Evolutionary conservation across 1,140 invertebrate species (phyloP), one percentile per base, ranked within the genome.

Genomic region (Andricus grossulariae): DNA sequence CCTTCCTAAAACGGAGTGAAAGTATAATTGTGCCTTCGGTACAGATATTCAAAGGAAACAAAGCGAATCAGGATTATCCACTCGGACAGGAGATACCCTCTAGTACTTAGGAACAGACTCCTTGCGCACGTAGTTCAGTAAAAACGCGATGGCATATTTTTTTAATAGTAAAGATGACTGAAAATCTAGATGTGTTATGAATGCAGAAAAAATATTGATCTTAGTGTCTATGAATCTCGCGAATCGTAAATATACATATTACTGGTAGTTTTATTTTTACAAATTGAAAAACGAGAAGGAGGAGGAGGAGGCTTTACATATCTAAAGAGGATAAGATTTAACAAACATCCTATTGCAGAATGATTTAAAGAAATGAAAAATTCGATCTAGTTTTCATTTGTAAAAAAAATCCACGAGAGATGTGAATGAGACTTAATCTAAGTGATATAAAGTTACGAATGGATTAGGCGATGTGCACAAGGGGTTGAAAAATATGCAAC

Each of bases 11-110:
- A 88, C 84, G 81, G 83, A 88, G 85, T 89, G 90, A 91, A 90
- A 91, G 90, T 91, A 87, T 90, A 89, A 90, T 88, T 88, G 90
- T 91, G 90, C 90, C 90, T 91, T 91, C 85, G 86, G 89, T 91
- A 84, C 89, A 90, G 83, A 86, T 87, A 88, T 83, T 74, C 76
- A 76, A 10, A 51, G n/a, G 73, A 12, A 50, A 74, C 0, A 66
- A 49, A 73, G 57, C 50, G 18, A 71, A 78, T 74, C n/a, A 72
- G 55, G 74, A 77, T 32, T 32, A 32, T 71, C 73, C 39, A 52
- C 19, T 77, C 57, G 60, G 76, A 77, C 74, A 50, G 19, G 54
- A 72, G 73, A 80, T 75, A 39, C 70, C 76, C 71, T 52, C 52
- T 50, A 80, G 60, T 74, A 81, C 78, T 77, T 84, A 74, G 81